Percentiles rank a stretch among this genome's conserved stretches.
phyloP scores from a whole-genome alignment of 2,113 vertebrate genomes.

The Gallinago media region DNA sequence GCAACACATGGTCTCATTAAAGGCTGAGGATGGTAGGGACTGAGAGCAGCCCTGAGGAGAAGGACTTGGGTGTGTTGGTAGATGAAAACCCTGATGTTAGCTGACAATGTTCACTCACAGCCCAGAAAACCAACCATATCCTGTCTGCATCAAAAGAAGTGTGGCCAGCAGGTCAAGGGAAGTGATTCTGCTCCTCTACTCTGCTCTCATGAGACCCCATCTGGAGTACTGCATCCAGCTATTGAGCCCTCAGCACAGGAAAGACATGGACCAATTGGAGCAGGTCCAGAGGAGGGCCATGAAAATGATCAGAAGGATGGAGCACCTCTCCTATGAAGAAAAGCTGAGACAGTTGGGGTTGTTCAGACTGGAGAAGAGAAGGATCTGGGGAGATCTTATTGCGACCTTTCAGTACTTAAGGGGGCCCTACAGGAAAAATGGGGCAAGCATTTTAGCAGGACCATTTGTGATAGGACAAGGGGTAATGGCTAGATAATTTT shows the following conservation, averaged over 20 bases:
- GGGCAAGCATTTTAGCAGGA: background rate
- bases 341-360: background rate
- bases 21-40: background rate
- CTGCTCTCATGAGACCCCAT: accelerated
- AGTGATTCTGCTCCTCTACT: background rate
- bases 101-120: background rate
- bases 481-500: background rate
- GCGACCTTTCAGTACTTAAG: background rate
- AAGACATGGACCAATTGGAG: background rate
- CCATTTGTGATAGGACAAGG: background rate
- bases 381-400: background rate
- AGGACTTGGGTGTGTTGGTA: accelerated
- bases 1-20: accelerated
- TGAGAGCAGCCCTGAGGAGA: background rate
- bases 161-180: background rate
- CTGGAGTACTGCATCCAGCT: background rate
- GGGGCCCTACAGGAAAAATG: background rate
- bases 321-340: background rate
- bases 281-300: background rate
- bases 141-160: background rate
- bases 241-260: background rate
- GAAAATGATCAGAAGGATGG: background rate
- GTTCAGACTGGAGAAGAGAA: background rate
- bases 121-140: accelerated
- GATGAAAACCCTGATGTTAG: background rate